Evolutionary conservation across 2,113 vertebrate genomes (phyloP), one percentile per base, ranked within the genome.

Genomic region (Aptenodytes patagonicus): DNA sequence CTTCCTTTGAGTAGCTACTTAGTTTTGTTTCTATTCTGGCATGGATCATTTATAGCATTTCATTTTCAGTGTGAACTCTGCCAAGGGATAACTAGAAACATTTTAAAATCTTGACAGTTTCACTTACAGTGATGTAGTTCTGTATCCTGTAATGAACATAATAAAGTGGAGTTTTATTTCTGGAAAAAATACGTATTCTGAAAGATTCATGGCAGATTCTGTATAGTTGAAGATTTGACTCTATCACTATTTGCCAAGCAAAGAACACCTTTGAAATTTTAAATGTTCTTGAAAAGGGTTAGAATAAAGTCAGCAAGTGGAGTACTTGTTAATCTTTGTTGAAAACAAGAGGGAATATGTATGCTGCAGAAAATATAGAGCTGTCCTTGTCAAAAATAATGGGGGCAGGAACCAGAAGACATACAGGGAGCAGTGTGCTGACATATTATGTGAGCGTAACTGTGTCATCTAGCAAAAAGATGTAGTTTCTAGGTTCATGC

Each of bases 381-480:
- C 38, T 90, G 65, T 57, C 58, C 38, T 54, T 73, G 40, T 11
- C 80, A 82, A 52, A 42, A 47, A 19, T 40, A 29, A 11, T 12
- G 17, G 29, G 18, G 9, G 4, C 42, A 44, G 36, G 64, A 76
- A 32, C 7, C 7, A 17, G 60, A 70, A 54, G 47, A n/a, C 4
- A 5, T 29, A 10, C 1, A 60, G 25, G 68, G 62, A 92, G 29
- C 51, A 31, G 55, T 24, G 29, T 54, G 15, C 25, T 57, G 46
- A 17, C 4, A 3, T 11, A 38, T 2, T 36, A 28, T 2, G 0
- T 28, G 34, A 84, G 18, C 18, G 1, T 64, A 40, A 34, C 15
- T 81, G 26, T 78, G 31, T 38, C 68, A 22, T 81, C 28, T 38
- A 26, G n/a, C 32, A 70, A 52, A 87, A 46, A 6, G 0, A 7